Evolutionary conservation across 35 echinoderm and acorn worm species (phyloP).

Genomic region (Holothuria glaberrima): DNA sequence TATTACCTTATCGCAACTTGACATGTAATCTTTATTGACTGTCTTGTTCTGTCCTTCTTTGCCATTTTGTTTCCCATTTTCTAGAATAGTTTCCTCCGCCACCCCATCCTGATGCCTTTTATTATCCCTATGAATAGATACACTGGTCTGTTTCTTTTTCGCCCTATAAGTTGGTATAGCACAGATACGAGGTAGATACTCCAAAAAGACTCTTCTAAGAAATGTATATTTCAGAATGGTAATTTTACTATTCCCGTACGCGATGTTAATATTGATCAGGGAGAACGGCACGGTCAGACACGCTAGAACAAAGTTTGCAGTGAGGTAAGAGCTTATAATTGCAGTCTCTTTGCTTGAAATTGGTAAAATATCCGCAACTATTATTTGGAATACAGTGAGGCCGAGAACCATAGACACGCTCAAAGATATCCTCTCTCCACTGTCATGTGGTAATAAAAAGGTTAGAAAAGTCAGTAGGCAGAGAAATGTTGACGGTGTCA

Average conservation of each 20-base stretch:
- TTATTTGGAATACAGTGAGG: slow-evolving; percentile 42
- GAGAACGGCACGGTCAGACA: slow-evolving; percentile 3
- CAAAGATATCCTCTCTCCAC: slow-evolving; percentile 42
- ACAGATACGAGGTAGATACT: neutral
- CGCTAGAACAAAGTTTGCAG: neutral
- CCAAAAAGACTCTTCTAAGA: neutral
- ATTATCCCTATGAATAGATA: too few species aligned
- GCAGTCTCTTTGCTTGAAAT: slow-evolving; percentile 7
- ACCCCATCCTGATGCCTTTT: neutral
- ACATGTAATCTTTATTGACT: neutral
- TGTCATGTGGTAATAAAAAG: slow-evolving; percentile 17
- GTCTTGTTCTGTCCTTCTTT: neutral
- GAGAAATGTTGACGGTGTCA: slow-evolving; percentile 13
- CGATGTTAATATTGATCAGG: neutral
- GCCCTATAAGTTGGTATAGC: neutral
- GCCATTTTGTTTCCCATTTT: neutral
- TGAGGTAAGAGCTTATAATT: neutral
- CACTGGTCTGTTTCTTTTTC: too few species aligned
- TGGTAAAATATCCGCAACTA: slow-evolving; percentile 25
- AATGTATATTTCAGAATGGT: neutral
- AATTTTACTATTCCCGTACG: neutral
- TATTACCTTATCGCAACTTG: neutral
- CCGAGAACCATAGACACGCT: slow-evolving; percentile 33
- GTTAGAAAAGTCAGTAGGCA: neutral
- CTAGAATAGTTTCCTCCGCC: neutral